Evolutionary conservation across 2,113 vertebrate genomes (phyloP).

Genomic region (Melospiza melodia): DNA sequence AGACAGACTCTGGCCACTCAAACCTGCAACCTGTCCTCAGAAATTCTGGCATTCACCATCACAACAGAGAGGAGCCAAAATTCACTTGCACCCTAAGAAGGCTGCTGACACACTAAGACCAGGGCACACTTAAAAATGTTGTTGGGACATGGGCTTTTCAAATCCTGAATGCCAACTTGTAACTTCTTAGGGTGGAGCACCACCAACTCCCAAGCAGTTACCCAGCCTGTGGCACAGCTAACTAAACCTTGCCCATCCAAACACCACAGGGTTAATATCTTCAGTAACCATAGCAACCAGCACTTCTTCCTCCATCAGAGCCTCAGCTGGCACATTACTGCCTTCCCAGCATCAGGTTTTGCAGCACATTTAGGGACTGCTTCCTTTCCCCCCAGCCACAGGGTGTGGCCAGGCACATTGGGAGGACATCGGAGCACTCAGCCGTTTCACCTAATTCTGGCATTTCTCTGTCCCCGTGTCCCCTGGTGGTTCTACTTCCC

Average conservation of each 20-base stretch:
- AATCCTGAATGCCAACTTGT: not conserved
- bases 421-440: not conserved
- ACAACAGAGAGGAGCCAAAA: not conserved
- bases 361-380: not conserved
- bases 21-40: not conserved
- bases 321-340: slow-evolving; percentile 25
- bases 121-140: not conserved
- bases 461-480: not conserved
- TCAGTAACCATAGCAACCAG: slow-evolving; percentile 51
- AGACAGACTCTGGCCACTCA: not conserved
- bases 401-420: not conserved
- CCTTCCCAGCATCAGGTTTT: slow-evolving; percentile 17
- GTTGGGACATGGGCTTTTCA: not conserved
- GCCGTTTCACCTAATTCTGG: not conserved
- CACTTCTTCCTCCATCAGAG: slow-evolving; percentile 27
- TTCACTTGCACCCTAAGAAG: not conserved
- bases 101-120: not conserved
- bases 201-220: not conserved
- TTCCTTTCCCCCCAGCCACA: not conserved
- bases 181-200: not conserved
- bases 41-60: not conserved
- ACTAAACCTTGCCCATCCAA: not conserved
- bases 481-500: not conserved
- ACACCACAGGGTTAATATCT: slow-evolving; percentile 36
- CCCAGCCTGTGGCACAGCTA: not conserved